These are phyloP conservation scores for Onychomys torridus DNA, from an alignment of 2,797 vertebrate genomes.

Conservation along the genomic window DNA sequence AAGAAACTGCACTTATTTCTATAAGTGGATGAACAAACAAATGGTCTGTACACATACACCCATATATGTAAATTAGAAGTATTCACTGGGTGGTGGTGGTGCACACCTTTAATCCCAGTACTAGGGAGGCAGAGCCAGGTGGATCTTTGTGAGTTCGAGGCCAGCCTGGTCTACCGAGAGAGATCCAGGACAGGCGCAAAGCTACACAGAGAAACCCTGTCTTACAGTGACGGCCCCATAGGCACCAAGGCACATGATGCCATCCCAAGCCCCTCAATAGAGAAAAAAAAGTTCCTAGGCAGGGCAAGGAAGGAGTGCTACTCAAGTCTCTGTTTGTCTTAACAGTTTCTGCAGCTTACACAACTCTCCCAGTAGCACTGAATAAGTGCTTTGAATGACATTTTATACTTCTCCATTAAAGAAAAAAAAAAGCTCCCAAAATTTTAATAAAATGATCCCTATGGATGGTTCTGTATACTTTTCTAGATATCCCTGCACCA, in stretches of 20 bases:
- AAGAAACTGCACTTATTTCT: neutral
- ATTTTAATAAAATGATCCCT: neutral
- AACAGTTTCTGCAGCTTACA: neutral
- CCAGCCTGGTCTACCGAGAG: too few species aligned
- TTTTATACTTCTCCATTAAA: constrained; percentile 38
- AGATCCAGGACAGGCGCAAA: too few species aligned
- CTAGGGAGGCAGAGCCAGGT: too few species aligned
- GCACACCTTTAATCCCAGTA: too few species aligned
- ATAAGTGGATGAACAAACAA: neutral
- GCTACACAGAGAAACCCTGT: too few species aligned
- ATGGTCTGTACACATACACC: neutral
- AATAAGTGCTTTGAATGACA: neutral
- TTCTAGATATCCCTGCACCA: neutral
- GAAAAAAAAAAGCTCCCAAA: neutral
- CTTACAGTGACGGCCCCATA: too few species aligned
- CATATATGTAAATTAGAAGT: neutral
- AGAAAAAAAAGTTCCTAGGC: neutral
- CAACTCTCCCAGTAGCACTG: neutral
- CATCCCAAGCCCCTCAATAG: neutral
- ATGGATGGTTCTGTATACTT: neutral
- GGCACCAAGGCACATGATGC: neutral
- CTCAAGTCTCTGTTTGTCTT: neutral
- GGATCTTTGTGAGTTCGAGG: too few species aligned
- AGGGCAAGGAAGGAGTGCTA: neutral
- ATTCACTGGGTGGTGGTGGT: too few species aligned